These are phyloP conservation scores for Pseudomugil gertrudae DNA, from an alignment of 2,797 vertebrate species.

Conservation along the genomic window DNA sequence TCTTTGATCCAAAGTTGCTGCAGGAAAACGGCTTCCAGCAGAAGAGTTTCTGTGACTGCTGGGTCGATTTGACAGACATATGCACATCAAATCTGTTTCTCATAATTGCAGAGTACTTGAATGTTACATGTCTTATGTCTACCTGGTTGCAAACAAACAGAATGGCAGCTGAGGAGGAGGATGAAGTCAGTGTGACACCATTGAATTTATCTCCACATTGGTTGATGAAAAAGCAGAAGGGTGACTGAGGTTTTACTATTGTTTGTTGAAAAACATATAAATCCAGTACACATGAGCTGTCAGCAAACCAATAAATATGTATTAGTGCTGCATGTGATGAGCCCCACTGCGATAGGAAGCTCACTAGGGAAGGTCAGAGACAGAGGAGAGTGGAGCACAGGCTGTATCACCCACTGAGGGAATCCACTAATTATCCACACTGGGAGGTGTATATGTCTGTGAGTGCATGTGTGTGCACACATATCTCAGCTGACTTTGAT, in stretches of 20 bases:
- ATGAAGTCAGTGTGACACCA: conserved; percentile 37
- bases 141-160: conserved; percentile 35
- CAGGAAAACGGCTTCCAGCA: conserved; percentile 53
- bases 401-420: conserved; percentile 66
- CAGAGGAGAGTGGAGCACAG: conserved; percentile 52
- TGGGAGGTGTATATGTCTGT: conserved; percentile 49
- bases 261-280: conserved; percentile 72
- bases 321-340: conserved; percentile 67
- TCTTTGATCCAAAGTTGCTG: conserved; percentile 73
- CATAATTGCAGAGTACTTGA: conserved; percentile 53
- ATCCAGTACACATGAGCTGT: conserved; percentile 64
- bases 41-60: conserved; percentile 56
- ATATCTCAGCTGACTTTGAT: conserved; percentile 57
- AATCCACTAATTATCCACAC: conserved; percentile 78
- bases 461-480: conserved; percentile 6
- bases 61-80: conserved; percentile 63
- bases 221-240: conserved; percentile 59
- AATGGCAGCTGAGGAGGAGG: conserved; percentile 52
- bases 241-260: conserved; percentile 64
- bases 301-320: conserved; percentile 73
- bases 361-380: conserved; percentile 76
- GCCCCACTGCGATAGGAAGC: conserved; percentile 65
- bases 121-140: conserved; percentile 20
- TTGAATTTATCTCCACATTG: conserved; percentile 55
- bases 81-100: conserved; percentile 63